Percentiles rank a stretch among this genome's conserved stretches.
These are phyloP conservation scores for Dendrocincla tyrannina DNA, from an alignment of 2,797 vertebrate species.

Conservation along the genomic window DNA sequence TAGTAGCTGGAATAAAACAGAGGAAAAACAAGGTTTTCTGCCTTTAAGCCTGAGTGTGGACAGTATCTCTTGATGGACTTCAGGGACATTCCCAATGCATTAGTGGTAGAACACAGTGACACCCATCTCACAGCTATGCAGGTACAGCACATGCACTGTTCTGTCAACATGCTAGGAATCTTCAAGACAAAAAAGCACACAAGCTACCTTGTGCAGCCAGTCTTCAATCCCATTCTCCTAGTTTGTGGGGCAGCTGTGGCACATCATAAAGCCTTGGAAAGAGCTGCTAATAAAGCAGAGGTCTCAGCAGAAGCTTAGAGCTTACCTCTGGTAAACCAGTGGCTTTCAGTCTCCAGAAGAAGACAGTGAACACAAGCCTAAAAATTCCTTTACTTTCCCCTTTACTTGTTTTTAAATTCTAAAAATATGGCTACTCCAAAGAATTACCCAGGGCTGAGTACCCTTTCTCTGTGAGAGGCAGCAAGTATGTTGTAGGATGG, in stretches of 20 bases:
- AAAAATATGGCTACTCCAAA: neutral
- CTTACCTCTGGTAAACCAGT: neutral
- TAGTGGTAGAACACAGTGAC: neutral
- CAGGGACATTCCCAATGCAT: neutral
- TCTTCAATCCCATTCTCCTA: neutral
- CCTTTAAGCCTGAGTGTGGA: neutral
- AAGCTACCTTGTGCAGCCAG: neutral
- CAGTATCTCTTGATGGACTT: neutral
- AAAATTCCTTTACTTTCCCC: neutral
- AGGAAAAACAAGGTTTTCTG: neutral
- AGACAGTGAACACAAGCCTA: neutral
- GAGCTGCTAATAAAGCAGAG: neutral
- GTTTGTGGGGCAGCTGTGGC: neutral
- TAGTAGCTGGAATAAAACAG: neutral
- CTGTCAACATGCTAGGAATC: neutral
- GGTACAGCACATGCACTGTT: rapidly evolving
- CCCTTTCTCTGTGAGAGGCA: neutral
- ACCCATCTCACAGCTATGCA: neutral
- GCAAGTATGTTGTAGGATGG: neutral
- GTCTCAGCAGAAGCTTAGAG: neutral
- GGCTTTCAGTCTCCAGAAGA: neutral
- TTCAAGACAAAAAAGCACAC: neutral
- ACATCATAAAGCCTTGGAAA: neutral
- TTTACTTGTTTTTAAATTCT: neutral
- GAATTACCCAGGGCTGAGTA: neutral